Percentiles rank a stretch among this genome's conserved stretches.
phyloP scores from a whole-genome alignment of 1,140 invertebrate species.

The Drosophila nigromelanica region DNA sequence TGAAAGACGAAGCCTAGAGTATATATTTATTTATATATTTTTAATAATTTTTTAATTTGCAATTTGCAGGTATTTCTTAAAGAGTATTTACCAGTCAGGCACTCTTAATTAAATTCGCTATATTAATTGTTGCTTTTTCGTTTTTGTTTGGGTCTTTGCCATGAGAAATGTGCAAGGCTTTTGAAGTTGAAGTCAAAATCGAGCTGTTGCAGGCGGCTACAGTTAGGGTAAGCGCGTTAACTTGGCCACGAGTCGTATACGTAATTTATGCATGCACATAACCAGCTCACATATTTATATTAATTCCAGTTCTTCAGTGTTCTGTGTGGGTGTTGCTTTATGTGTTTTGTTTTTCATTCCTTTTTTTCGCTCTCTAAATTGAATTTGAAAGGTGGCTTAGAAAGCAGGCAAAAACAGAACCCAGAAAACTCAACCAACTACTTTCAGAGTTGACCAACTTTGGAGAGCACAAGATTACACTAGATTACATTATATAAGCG shows the following conservation, averaged over 20 bases:
- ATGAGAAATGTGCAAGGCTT: constrained; percentile 67
- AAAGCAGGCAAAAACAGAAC: constrained; percentile 56
- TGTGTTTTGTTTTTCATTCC: constrained; percentile 29
- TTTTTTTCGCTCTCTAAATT: constrained; percentile 57
- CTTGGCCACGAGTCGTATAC: constrained; percentile 65
- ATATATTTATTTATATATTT: no score
- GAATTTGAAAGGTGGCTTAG: constrained; percentile 72
- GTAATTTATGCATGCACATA: constrained; percentile 78
- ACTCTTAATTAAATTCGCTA: not conserved
- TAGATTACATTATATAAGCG: constrained; percentile 55
- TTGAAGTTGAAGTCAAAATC: constrained; percentile 53
- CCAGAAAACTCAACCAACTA: constrained; percentile 67
- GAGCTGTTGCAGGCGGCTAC: constrained; percentile 11
- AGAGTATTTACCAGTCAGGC: not conserved
- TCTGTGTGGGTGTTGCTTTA: constrained; percentile 42
- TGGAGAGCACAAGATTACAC: constrained; percentile 46
- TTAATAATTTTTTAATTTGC: no score
- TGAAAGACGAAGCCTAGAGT: no score
- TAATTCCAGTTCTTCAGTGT: constrained; percentile 58
- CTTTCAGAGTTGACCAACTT: constrained; percentile 80
- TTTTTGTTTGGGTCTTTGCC: constrained; percentile 22
- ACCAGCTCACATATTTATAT: constrained; percentile 66
- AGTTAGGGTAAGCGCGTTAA: constrained; percentile 9
- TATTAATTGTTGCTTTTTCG: not conserved
- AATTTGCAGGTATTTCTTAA: no score